Conservation (phyloP, 2,888 invertebrate genomes). For the Spisula solida region DNA sequence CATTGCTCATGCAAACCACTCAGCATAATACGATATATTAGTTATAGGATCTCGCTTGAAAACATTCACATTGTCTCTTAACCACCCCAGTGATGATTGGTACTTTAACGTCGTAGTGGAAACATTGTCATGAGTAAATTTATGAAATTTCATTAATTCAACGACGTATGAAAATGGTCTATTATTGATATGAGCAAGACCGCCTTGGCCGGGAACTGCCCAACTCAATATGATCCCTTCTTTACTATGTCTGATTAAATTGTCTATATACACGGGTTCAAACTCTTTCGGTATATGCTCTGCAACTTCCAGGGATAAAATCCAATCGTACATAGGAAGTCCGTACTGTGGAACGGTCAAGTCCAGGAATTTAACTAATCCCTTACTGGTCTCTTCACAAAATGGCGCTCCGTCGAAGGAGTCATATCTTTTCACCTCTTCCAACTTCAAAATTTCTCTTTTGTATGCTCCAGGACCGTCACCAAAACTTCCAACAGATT, state of each 20-base stretch:
- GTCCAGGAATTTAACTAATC: slow-evolving; percentile 73
- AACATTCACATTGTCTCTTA: slow-evolving; percentile 67
- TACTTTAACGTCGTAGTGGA: slow-evolving; percentile 53
- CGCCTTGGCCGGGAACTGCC: slow-evolving; percentile 74
- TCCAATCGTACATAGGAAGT: slow-evolving; percentile 74
- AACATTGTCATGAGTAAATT: slow-evolving; percentile 57
- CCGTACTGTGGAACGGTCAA: slow-evolving; percentile 76
- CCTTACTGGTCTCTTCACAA: slow-evolving; percentile 70
- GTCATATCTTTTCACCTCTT: slow-evolving; percentile 64
- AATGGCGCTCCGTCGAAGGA: slow-evolving; percentile 77
- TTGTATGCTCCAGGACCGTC: slow-evolving; percentile 77
- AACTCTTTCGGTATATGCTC: slow-evolving; percentile 75
- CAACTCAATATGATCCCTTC: slow-evolving; percentile 75
- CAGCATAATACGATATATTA: not conserved
- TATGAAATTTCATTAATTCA: slow-evolving; percentile 56
- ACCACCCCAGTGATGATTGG: slow-evolving; percentile 63
- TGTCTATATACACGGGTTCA: slow-evolving; percentile 73
- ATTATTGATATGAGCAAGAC: slow-evolving; percentile 72
- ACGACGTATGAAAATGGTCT: slow-evolving; percentile 65
- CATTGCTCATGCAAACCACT: slow-evolving; percentile 16
- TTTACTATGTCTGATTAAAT: slow-evolving; percentile 70
- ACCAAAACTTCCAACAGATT: slow-evolving; percentile 74
- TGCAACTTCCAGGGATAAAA: slow-evolving; percentile 75
- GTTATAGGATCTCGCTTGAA: slow-evolving; percentile 43
- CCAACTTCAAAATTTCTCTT: slow-evolving; percentile 60